Conservation (phyloP, 2,888 invertebrate species). For the Scotopteryx bipunctaria region DNA sequence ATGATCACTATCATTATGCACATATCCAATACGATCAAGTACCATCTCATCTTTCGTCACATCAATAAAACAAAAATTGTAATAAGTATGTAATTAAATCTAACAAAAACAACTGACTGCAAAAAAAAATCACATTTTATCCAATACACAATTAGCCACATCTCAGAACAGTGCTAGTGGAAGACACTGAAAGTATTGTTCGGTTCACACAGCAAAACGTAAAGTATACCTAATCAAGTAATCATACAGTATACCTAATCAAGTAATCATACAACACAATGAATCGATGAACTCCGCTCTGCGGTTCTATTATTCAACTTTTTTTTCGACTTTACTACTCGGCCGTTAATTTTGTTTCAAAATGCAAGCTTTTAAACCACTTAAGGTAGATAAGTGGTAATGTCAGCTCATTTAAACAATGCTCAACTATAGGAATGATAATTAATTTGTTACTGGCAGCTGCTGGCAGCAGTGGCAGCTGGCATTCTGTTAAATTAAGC, state of each 20-base stretch:
- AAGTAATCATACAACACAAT: constrained; percentile 27
- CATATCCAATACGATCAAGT: constrained; percentile 76
- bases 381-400: too few relatives aligned
- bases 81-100: constrained; percentile 47
- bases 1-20: constrained; percentile 75
- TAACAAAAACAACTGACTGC: constrained; percentile 71
- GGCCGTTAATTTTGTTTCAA: too few relatives aligned
- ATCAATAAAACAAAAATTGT: constrained; percentile 64
- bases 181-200: constrained; percentile 68
- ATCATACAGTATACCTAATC: constrained; percentile 29
- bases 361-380: too few relatives aligned
- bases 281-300: constrained; percentile 5
- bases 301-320: too few relatives aligned
- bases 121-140: constrained; percentile 61
- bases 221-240: constrained; percentile 9
- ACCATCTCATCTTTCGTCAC: constrained; percentile 70
- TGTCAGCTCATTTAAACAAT: too few relatives aligned
- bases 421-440: too few relatives aligned
- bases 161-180: constrained; percentile 68
- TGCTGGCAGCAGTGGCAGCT: too few relatives aligned
- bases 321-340: too few relatives aligned
- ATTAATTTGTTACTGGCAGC: too few relatives aligned
- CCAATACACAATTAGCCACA: constrained; percentile 40
- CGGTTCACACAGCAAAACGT: constrained; percentile 49
- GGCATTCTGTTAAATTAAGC: too few relatives aligned